These are phyloP conservation scores for Psylliodes chrysocephalus DNA, from an alignment of 2,888 invertebrate species.

Conservation along the genomic window DNA sequence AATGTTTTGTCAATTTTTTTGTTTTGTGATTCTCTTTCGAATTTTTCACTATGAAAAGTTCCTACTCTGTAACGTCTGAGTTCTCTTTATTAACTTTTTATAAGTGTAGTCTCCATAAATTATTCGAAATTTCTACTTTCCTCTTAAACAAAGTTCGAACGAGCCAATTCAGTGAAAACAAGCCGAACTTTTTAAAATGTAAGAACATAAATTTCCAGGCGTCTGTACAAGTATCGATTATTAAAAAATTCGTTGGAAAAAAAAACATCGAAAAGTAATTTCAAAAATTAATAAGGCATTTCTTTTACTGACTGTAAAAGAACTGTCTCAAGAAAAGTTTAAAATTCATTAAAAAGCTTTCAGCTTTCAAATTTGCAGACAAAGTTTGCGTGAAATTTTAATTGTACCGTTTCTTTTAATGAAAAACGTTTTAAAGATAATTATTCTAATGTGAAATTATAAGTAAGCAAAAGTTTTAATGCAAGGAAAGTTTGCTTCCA, in stretches of 20 bases:
- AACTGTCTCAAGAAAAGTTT: conserved; percentile 38
- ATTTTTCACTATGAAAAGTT: too few relatives aligned
- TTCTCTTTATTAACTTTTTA: too few relatives aligned
- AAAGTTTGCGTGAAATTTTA: conserved; percentile 47
- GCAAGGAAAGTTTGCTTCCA: conserved; percentile 12
- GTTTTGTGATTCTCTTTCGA: too few relatives aligned
- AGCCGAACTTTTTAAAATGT: background rate
- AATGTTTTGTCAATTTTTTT: too few relatives aligned
- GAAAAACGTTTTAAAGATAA: conserved; percentile 52
- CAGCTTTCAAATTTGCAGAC: conserved; percentile 41
- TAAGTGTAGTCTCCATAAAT: too few relatives aligned
- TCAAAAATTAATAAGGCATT: conserved; percentile 43
- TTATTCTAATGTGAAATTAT: conserved; percentile 49
- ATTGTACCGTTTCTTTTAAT: conserved; percentile 49
- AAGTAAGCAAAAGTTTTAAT: conserved; percentile 44
- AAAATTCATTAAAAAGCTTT: conserved; percentile 47
- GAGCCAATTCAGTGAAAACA: too few relatives aligned
- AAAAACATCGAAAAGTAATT: conserved; percentile 31
- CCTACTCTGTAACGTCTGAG: too few relatives aligned
- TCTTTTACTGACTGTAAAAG: conserved; percentile 33
- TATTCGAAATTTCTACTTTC: too few relatives aligned
- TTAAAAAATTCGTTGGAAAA: background rate
- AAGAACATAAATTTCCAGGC: background rate
- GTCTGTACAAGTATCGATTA: conserved; percentile 19
- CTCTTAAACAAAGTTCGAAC: too few relatives aligned